Base-by-base conservation (phyloP, 1,140 invertebrate genomes). In the Holcopasites calliopsidis region DNA sequence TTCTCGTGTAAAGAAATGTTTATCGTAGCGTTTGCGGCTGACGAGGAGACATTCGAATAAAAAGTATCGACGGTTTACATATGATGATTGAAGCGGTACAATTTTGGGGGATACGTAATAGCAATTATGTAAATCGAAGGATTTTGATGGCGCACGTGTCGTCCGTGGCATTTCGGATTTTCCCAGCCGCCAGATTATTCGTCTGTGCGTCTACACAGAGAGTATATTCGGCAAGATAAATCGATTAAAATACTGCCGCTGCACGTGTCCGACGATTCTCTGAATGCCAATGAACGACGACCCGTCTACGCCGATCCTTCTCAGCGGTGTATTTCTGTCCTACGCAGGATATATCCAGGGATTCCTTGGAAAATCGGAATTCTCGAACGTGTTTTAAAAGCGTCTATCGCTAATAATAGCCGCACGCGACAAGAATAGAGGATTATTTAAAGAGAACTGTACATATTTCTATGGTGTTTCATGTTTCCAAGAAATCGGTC, bases 261-360 rank as follows among this genome's bases (percentile, higher is more conserved):
- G 62, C 71, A 66, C 23, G 40, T 23, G 33, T 8, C 11, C 10
- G 38, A 26, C 38, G 62, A 68, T 74, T 74, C 42, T 40, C 31
- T 28, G 72, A 68, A 75, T 75, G 42, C 52, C 62, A 75, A 75
- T 68, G 61, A 68, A 38, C 55, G 31, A 31, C 4, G 26, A 49
- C 21, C 26, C 13, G 26, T n/a, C 16, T 23, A 13, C 61, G 11
- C 21, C 40, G 52, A 49, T 38, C 13, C 18, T 42, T 5, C 40
- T 42, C n/a, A 4, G 21, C 26, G 11, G 69, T 13, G 13, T 68
- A 75, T 75, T 75, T 75, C 28, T 8, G 49, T 62, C 72, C 16
- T n/a, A 11, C 26, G 33, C 16, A 49, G 50, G 10, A 57, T 35
- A 28, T 23, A 50, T 72, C 6, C 11, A 0, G 5, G 18, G 0